Evolutionary conservation across 2,888 invertebrate genomes (phyloP).

Genomic region (Tetramorium bicarinatum): DNA sequence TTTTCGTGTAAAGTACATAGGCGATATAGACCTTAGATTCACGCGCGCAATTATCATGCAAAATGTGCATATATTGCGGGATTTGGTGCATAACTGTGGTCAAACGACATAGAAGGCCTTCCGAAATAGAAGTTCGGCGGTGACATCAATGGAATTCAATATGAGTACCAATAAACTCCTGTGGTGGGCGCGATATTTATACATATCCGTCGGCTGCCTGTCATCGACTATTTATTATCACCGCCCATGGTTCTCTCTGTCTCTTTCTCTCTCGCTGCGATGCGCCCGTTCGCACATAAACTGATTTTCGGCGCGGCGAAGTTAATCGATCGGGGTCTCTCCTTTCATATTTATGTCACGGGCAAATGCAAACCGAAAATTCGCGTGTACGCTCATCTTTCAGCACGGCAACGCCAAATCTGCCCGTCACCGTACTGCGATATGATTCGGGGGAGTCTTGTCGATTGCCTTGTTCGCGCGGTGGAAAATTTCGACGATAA

Average conservation of each 20-base stretch:
- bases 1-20: slow-evolving; percentile 18
- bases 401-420: background rate
- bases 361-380: background rate
- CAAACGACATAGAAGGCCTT: slow-evolving; percentile 8
- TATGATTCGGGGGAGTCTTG: background rate
- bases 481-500: slow-evolving; percentile 80
- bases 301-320: slow-evolving; percentile 24
- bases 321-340: slow-evolving; percentile 16
- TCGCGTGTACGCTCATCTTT: background rate
- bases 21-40: background rate
- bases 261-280: background rate
- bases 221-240: slow-evolving; percentile 47
- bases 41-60: background rate
- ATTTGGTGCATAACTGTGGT: background rate
- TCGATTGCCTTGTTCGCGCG: slow-evolving; percentile 39
- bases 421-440: background rate
- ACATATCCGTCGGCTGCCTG: slow-evolving; percentile 12
- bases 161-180: slow-evolving; percentile 32
- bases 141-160: slow-evolving; percentile 57
- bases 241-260: background rate
- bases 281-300: slow-evolving; percentile 9
- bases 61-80: background rate
- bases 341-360: background rate
- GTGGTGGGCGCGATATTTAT: slow-evolving; percentile 43
- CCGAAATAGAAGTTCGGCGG: slow-evolving; percentile 45